phyloP scores from a whole-genome alignment of 1,140 invertebrate genomes.

The Conus ventricosus region DNA sequence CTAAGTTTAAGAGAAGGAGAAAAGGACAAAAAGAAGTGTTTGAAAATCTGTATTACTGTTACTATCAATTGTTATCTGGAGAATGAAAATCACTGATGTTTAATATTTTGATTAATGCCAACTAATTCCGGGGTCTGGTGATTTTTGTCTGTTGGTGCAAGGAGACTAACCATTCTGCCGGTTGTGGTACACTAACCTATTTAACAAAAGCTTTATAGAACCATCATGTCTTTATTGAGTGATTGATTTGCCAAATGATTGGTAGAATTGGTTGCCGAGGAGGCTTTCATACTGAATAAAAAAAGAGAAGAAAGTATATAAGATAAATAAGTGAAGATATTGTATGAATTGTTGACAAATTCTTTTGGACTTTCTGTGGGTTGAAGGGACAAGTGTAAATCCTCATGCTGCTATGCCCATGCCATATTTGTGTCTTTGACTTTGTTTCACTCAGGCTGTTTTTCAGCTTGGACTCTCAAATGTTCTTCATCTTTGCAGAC shows the following conservation, averaged over 20 bases:
- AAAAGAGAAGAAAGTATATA: not conserved
- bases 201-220: not conserved
- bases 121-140: not conserved
- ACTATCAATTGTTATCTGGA: too few species aligned
- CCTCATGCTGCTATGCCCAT: not conserved
- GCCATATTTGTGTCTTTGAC: not conserved
- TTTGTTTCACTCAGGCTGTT: constrained; percentile 12
- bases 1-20: too few species aligned
- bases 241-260: not conserved
- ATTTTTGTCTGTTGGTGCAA: not conserved
- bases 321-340: not conserved
- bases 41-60: too few species aligned
- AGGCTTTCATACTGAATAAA: too few species aligned
- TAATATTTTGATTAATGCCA: not conserved
- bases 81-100: too few species aligned
- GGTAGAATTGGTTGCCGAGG: not conserved
- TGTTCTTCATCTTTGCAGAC: constrained; percentile 37
- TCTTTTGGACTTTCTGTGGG: not conserved
- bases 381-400: not conserved
- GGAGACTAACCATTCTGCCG: not conserved
- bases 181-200: not conserved
- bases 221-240: not conserved
- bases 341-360: not conserved
- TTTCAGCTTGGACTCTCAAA: not conserved
- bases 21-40: too few species aligned